phyloP scores from a whole-genome alignment of 2,113 vertebrate genomes.

The Clinocottus analis region DNA sequence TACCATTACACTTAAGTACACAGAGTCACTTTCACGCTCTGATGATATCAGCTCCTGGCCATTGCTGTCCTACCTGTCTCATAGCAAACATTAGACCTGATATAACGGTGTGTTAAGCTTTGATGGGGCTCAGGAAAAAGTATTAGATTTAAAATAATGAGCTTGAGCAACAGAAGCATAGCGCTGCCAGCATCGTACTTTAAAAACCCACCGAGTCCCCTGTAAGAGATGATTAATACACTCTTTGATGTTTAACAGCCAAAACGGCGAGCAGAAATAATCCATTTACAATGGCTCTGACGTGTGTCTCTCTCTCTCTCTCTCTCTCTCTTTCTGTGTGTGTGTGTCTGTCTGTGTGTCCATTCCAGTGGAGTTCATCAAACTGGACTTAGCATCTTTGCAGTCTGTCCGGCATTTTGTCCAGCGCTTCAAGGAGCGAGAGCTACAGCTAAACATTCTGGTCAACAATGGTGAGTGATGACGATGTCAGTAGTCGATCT shows the following conservation, averaged over 20 bases:
- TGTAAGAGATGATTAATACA: constrained; percentile 67
- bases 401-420: constrained; percentile 87
- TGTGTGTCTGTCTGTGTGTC: constrained; percentile 42
- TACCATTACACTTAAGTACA: not conserved
- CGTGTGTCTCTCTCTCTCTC: constrained; percentile 4
- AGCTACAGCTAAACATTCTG: constrained; percentile 86
- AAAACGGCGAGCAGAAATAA: constrained; percentile 66
- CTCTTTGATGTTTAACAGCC: constrained; percentile 72
- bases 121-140: constrained; percentile 53
- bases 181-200: constrained; percentile 26
- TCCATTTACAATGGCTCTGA: constrained; percentile 63
- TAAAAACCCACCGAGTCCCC: constrained; percentile 25
- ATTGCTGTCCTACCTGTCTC: constrained; percentile 29
- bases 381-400: constrained; percentile 89
- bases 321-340: constrained; percentile 27
- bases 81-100: constrained; percentile 47
- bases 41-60: constrained; percentile 16
- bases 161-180: constrained; percentile 20
- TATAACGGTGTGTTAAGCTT: constrained; percentile 39
- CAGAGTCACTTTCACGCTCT: constrained; percentile 14
- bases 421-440: constrained; percentile 83
- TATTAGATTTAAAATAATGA: constrained; percentile 51
- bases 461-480: constrained; percentile 91
- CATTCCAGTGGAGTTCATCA: constrained; percentile 88
- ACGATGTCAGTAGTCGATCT: not conserved